phyloP scores from a whole-genome alignment of 2,888 invertebrate genomes.

The Epirrita christyi region DNA sequence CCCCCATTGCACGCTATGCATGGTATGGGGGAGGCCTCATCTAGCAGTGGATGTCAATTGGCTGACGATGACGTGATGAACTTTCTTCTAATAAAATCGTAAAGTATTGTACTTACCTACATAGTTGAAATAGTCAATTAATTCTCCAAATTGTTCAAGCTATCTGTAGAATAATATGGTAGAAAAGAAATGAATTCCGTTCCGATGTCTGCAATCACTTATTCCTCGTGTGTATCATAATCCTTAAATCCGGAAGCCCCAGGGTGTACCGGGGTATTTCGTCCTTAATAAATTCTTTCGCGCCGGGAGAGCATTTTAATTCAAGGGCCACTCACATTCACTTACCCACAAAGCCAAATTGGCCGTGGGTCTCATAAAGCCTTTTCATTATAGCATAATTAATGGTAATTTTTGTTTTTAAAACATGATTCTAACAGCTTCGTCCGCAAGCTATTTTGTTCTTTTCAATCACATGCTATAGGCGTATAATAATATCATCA shows the following conservation, averaged over 20 bases:
- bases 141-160: too few species aligned
- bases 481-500: too few species aligned
- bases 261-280: conserved; percentile 2
- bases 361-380: conserved; percentile 24
- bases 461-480: too few species aligned
- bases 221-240: conserved; percentile 15
- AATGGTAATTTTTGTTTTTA: conserved; percentile 15
- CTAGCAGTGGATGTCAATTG: too few species aligned
- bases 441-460: too few species aligned
- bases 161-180: too few species aligned
- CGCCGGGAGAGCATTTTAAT: conserved; percentile 27
- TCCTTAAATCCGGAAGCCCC: conserved; percentile 17
- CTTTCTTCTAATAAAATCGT: too few species aligned
- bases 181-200: not conserved
- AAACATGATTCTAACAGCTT: not conserved
- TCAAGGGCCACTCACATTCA: conserved; percentile 35
- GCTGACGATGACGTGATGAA: too few species aligned
- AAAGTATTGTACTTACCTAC: too few species aligned
- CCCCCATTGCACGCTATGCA: too few species aligned
- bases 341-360: conserved; percentile 30
- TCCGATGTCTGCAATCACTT: conserved; percentile 18
- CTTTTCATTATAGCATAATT: conserved; percentile 21
- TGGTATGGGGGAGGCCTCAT: too few species aligned
- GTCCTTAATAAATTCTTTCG: conserved; percentile 29
- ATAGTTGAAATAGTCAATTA: too few species aligned